A percentile compares a stretch with the other conserved stretches of the same genome.
These are phyloP conservation scores for Pseudomyrmex dendroicus DNA, from an alignment of 1,140 invertebrate species.

Conservation along the genomic window DNA sequence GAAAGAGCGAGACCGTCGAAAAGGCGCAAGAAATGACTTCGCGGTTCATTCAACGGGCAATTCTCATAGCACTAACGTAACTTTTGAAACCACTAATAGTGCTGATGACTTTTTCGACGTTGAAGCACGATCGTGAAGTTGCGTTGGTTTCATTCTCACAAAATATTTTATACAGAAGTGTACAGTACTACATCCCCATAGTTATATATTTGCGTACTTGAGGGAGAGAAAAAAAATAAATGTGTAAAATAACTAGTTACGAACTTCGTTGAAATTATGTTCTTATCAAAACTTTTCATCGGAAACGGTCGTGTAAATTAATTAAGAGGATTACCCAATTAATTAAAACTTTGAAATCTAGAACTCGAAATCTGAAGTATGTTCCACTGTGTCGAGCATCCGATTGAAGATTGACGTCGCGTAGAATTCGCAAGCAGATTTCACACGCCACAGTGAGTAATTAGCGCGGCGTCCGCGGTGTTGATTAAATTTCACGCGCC, in stretches of 20 bases:
- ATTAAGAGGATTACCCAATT: not conserved
- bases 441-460: slow-evolving; percentile 41
- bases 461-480: slow-evolving; percentile 42
- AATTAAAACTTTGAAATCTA: slow-evolving; percentile 49
- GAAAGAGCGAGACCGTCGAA: slow-evolving; percentile 15
- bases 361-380: not conserved
- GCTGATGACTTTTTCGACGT: not conserved
- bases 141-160: not conserved
- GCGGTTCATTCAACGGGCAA: slow-evolving; percentile 26
- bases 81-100: not conserved
- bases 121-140: not conserved
- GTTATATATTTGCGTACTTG: no score
- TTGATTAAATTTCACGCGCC: slow-evolving; percentile 59
- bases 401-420: slow-evolving; percentile 34
- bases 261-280: slow-evolving; percentile 11
- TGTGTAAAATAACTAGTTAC: not conserved
- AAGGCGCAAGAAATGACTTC: slow-evolving; percentile 22
- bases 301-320: not conserved
- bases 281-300: not conserved
- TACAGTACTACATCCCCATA: no score
- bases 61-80: slow-evolving; percentile 11
- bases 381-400: not conserved
- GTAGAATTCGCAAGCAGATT: slow-evolving; percentile 22
- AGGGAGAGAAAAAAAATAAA: no score
- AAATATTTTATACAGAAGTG: no score